Percentiles rank a stretch among this genome's conserved stretches.
phyloP scores from a whole-genome alignment of 2,113 vertebrate genomes.

The Lepus americanus region DNA sequence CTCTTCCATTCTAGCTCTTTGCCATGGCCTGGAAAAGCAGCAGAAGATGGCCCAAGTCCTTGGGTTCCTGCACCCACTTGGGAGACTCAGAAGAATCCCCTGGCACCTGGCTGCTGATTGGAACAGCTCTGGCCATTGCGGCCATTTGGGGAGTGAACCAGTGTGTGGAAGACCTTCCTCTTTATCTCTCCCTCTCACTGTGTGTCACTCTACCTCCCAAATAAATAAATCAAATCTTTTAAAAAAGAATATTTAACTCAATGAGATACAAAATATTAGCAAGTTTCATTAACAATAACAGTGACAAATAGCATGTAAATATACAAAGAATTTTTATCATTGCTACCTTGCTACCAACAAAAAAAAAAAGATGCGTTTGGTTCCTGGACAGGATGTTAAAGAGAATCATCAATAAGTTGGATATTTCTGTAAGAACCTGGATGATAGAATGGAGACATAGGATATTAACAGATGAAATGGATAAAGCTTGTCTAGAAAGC shows the following conservation, averaged over 20 bases:
- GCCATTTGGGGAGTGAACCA: no score
- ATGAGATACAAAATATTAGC: neutral
- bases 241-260: neutral
- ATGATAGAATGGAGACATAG: neutral
- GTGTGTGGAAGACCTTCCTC: no score
- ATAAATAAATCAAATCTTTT: no score
- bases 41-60: no score
- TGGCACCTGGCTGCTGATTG: no score
- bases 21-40: no score
- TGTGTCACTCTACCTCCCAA: no score
- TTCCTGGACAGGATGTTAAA: neutral
- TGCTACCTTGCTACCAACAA: neutral
- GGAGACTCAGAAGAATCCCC: no score
- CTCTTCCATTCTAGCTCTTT: no score
- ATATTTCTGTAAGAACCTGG: neutral
- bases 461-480: neutral
- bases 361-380: neutral
- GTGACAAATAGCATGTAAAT: neutral
- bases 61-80: no score
- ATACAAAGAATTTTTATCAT: neutral
- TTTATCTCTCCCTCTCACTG: no score
- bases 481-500: neutral
- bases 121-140: no score
- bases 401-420: neutral
- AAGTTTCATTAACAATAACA: neutral